Conservation (phyloP, 2,113 vertebrate genomes). For the Perccottus glenii region DNA sequence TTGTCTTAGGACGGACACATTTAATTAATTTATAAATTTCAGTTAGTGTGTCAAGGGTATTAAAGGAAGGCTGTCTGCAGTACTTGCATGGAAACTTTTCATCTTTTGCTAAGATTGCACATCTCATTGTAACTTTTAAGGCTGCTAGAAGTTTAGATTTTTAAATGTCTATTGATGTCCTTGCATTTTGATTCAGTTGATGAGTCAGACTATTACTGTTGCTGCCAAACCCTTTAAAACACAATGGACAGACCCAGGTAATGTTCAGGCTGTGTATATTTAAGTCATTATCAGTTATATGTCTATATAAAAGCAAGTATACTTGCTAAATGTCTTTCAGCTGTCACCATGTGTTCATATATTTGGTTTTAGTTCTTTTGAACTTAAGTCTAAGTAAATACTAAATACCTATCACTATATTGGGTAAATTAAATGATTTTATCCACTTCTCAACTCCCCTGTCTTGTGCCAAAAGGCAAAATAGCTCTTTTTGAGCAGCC, state of each 20-base stretch:
- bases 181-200: slow-evolving; percentile 14
- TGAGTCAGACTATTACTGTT: slow-evolving; percentile 3
- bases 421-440: slow-evolving; percentile 21
- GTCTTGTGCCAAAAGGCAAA: slow-evolving; percentile 64
- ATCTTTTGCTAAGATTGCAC: slow-evolving; percentile 28
- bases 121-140: slow-evolving; percentile 34
- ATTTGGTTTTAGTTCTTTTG: neutral
- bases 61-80: slow-evolving; percentile 31
- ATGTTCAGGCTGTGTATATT: slow-evolving; percentile 11
- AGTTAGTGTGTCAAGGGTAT: slow-evolving; percentile 23
- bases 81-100: slow-evolving; percentile 32
- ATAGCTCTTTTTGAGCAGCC: slow-evolving; percentile 7
- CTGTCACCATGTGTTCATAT: neutral
- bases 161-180: slow-evolving; percentile 10
- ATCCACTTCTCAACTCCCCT: slow-evolving; percentile 3
- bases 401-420: slow-evolving; percentile 15
- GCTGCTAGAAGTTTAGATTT: slow-evolving; percentile 30
- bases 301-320: too few species aligned
- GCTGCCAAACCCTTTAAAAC: neutral
- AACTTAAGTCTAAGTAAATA: neutral
- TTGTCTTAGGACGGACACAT: neutral
- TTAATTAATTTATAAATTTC: slow-evolving; percentile 24
- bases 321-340: too few species aligned
- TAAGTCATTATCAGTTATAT: neutral
- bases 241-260: neutral